Evolutionary conservation across 2,797 vertebrate species (phyloP).

Genomic region (Hypotaenidia okinawae): DNA sequence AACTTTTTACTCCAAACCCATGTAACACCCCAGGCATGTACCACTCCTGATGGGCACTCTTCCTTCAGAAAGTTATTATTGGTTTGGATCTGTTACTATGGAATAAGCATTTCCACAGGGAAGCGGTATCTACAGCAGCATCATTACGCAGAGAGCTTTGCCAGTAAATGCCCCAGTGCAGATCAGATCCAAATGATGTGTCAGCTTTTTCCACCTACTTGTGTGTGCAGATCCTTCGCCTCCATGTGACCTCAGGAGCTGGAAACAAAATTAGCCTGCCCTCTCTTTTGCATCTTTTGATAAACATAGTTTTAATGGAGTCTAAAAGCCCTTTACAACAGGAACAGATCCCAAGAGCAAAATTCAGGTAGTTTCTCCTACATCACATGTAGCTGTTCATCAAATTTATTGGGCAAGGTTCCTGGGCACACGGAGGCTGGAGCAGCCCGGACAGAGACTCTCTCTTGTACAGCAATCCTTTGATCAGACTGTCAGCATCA

Average conservation of each 20-base stretch:
- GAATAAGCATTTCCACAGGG: background rate
- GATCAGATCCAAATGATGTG: background rate
- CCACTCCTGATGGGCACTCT: background rate
- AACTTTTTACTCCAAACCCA: background rate
- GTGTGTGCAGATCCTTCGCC: background rate
- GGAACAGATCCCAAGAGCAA: slow-evolving; percentile 3
- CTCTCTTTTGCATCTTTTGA: slow-evolving; percentile 7
- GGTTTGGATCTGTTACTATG: background rate
- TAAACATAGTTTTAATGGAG: background rate
- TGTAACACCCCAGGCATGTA: background rate
- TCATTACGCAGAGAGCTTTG: background rate
- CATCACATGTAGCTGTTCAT: background rate
- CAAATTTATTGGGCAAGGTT: background rate
- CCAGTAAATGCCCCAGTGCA: background rate
- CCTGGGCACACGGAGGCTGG: background rate
- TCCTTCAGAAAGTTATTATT: background rate
- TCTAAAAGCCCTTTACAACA: slow-evolving; percentile 19
- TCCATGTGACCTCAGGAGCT: background rate
- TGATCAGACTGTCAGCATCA: slow-evolving; percentile 34
- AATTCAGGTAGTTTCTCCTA: slow-evolving; percentile 1
- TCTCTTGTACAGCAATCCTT: background rate
- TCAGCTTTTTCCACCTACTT: background rate
- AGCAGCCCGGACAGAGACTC: background rate
- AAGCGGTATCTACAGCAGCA: background rate
- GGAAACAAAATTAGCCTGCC: background rate